These are phyloP conservation scores for Pteruthius melanotis DNA, from an alignment of 2,113 vertebrate genomes.

Conservation along the genomic window DNA sequence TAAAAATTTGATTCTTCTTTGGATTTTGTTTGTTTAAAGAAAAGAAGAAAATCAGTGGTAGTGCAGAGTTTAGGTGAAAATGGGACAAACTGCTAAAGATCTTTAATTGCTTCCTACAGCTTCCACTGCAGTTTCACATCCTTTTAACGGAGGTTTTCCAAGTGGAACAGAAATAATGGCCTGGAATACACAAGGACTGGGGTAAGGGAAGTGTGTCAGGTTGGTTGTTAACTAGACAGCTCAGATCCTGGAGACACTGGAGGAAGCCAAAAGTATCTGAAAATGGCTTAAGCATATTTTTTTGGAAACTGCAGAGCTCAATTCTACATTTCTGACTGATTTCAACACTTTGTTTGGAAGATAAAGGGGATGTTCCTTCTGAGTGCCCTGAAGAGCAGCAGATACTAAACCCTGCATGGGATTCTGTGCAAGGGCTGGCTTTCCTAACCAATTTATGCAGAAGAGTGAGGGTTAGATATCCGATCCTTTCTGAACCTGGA, in stretches of 20 bases:
- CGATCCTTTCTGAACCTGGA: neutral
- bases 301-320: neutral
- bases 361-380: neutral
- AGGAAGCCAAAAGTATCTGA: neutral
- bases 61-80: neutral
- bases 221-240: neutral
- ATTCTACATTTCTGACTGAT: neutral
- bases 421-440: neutral
- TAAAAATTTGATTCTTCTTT: neutral
- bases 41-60: neutral
- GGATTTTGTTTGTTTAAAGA: neutral
- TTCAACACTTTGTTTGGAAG: neutral
- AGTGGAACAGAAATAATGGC: neutral
- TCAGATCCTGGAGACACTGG: neutral
- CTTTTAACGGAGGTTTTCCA: neutral
- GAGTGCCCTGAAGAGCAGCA: neutral
- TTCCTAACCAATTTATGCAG: neutral
- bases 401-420: neutral
- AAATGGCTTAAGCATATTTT: neutral
- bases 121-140: neutral
- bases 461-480: neutral
- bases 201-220: neutral
- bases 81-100: neutral
- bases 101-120: neutral
- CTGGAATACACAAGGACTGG: neutral